Base-by-base conservation (phyloP, 2,113 vertebrate species). In the Neotragus moschatus region DNA sequence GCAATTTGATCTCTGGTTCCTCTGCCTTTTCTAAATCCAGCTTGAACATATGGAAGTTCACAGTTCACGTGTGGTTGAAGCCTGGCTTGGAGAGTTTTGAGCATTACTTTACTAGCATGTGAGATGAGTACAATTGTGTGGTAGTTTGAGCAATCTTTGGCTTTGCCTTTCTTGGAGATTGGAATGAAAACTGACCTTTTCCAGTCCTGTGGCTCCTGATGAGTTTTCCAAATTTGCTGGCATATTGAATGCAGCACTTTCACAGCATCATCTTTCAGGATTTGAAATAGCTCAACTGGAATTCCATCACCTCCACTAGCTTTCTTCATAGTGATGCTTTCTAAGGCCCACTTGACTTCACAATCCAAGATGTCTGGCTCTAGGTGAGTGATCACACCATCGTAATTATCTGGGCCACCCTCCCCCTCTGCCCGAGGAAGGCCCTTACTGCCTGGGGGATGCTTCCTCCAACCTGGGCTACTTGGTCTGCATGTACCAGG, bases 391-490 rank as follows among this genome's bases (percentile, higher is more conserved):
- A 73, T 73, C 66, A 73, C n/a, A 73, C 10, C n/a, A 23, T 36
- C 10, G 2, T 73, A 19, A 39, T 73, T 73, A 23, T 73, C n/a
- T 73, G 66, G 10, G n/a, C 96, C 98, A 98, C 92, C 99, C 99
- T 23, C 98, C 96, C 26, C 99, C 99, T 23, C 97, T 77, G 58
- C 99, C 99, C 86, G 98, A 99, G 2, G 98, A 99, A 97, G 99
- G 99, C 98, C 99, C 99, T 3, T 99, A 99, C 96, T 99, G 99
- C 85, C 98, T 99, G 84, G 99, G 99, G 58, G 99, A 99, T 17
- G 98, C 99, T 45, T 99, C 99, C 33, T 99, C 99, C 95, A 99
- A 99, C 97, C 98, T 99, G 88, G 98, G 99, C 97, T 99, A 99
- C 86, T 88, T 99, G 96, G 98, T 99, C 94, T 98, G 98, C 97